Percentiles rank a stretch among this genome's conserved stretches.
phyloP scores from a whole-genome alignment of 2,888 invertebrate species.

The Epinotia bilunana region DNA sequence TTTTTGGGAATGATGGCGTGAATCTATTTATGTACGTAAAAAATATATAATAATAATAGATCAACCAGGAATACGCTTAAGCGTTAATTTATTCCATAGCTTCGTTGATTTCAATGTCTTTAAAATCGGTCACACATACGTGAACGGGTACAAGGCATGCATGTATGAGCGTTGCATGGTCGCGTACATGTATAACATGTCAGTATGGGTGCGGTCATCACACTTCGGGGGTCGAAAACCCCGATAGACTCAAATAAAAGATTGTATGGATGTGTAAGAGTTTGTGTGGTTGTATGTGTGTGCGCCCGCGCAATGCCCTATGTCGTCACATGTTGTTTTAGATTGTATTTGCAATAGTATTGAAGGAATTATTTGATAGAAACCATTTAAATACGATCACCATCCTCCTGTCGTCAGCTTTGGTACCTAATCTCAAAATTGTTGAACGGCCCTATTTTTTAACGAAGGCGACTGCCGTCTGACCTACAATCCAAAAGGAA shows the following conservation, averaged over 20 bases:
- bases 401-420: no score
- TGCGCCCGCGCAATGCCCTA: slow-evolving; percentile 26
- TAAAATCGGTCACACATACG: slow-evolving; percentile 19
- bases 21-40: no score
- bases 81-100: background rate
- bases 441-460: no score
- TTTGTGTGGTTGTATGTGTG: background rate
- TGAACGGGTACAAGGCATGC: background rate
- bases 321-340: slow-evolving; percentile 5
- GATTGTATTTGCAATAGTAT: background rate
- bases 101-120: background rate
- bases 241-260: slow-evolving; percentile 41
- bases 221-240: slow-evolving; percentile 42
- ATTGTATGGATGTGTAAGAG: background rate
- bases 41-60: no score
- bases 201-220: slow-evolving; percentile 42
- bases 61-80: no score
- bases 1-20: no score
- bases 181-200: background rate
- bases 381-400: background rate
- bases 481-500: no score
- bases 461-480: no score
- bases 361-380: background rate
- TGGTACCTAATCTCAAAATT: no score
- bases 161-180: slow-evolving; percentile 6